These are phyloP conservation scores for Hylia prasina DNA, from an alignment of 2,113 vertebrate species.

Conservation along the genomic window DNA sequence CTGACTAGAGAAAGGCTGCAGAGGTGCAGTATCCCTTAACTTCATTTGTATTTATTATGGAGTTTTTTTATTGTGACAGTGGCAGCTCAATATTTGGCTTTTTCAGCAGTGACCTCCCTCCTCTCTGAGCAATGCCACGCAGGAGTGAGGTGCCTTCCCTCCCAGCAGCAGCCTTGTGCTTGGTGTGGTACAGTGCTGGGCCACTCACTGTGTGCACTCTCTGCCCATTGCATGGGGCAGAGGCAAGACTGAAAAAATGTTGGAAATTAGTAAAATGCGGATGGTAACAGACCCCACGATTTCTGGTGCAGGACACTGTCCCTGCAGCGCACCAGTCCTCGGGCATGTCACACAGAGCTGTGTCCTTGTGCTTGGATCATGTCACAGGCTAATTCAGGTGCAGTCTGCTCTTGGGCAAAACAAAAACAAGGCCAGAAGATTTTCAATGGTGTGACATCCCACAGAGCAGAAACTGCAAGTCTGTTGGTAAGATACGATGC, in stretches of 20 bases:
- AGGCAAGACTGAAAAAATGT: not conserved
- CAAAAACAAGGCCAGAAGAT: not conserved
- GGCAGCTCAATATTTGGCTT: not conserved
- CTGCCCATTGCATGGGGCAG: not conserved
- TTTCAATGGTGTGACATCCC: not conserved
- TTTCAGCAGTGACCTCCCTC: not conserved
- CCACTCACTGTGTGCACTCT: no score
- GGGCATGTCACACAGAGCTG: not conserved
- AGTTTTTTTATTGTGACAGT: not conserved
- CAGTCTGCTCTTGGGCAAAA: not conserved
- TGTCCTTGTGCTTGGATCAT: not conserved
- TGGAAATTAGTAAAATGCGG: not conserved
- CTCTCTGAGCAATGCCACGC: not conserved
- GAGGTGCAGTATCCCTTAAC: not conserved
- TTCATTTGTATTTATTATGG: not conserved
- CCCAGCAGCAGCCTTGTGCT: not conserved
- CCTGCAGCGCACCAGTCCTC: not conserved
- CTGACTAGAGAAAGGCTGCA: not conserved
- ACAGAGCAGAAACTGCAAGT: not conserved
- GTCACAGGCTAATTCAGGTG: not conserved
- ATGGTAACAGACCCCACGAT: not conserved
- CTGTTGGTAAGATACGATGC: fast-evolving
- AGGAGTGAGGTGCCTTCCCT: not conserved
- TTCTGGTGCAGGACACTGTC: not conserved
- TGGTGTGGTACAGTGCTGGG: not conserved